These are phyloP conservation scores for Drosophila yakuba DNA, from an alignment of 1,140 invertebrate genomes.

Conservation along the genomic window DNA sequence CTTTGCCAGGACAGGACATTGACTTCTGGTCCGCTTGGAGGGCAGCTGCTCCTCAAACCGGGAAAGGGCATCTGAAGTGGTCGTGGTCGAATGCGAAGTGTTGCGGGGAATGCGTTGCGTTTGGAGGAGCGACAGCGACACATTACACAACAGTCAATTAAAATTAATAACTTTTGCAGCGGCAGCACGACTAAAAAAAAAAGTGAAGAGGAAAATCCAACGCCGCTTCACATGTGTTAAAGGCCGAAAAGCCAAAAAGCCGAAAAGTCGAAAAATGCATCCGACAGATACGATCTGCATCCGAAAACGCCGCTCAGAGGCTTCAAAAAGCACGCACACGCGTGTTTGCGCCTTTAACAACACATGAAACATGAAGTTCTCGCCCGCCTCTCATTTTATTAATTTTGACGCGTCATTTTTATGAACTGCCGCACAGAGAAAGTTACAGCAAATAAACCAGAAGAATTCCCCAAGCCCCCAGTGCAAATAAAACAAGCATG, in stretches of 20 bases:
- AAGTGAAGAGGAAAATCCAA: constrained; percentile 23
- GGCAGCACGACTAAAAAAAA: constrained; percentile 11
- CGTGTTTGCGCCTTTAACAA: constrained; percentile 66
- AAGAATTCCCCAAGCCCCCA: constrained; percentile 18
- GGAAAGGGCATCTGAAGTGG: constrained; percentile 63
- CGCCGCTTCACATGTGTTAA: constrained; percentile 63
- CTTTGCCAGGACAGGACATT: constrained; percentile 66
- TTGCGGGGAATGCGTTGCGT: constrained; percentile 50
- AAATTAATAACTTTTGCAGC: constrained; percentile 81
- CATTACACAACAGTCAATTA: constrained; percentile 82
- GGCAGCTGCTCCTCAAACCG: neutral
- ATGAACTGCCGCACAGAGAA: constrained; percentile 39
- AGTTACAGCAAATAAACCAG: constrained; percentile 29
- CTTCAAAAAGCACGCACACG: constrained; percentile 56
- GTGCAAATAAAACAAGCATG: constrained; percentile 43
- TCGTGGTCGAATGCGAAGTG: constrained; percentile 59
- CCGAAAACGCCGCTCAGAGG: constrained; percentile 44
- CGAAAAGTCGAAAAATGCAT: constrained; percentile 64
- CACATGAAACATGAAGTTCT: constrained; percentile 32
- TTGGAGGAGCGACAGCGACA: constrained; percentile 52
- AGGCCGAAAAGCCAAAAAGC: constrained; percentile 33
- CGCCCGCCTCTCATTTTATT: constrained; percentile 54
- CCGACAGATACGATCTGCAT: constrained; percentile 61
- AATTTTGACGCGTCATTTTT: constrained; percentile 57
- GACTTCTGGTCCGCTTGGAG: constrained; percentile 32